Conservation (phyloP, 1,140 invertebrate genomes). For the Euura lappo region DNA sequence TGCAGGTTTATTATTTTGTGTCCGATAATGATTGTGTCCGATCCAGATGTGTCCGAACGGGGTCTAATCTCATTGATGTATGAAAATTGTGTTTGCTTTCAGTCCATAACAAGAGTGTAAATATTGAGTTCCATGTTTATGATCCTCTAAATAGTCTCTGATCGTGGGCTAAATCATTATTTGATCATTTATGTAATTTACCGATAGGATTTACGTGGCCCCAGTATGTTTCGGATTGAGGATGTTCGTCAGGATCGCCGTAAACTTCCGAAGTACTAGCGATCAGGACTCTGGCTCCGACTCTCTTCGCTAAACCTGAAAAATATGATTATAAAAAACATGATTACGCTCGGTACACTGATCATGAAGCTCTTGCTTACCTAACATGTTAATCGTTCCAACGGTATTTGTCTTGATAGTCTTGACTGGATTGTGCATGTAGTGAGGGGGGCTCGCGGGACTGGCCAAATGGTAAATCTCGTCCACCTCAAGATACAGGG, state of each 20-base stretch:
- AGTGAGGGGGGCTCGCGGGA: constrained; percentile 98
- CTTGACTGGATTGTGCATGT: constrained; percentile 99
- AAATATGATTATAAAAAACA: constrained; percentile 27
- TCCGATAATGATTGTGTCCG: too few relatives aligned
- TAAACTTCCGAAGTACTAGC: constrained; percentile 99
- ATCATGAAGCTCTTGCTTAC: constrained; percentile 60
- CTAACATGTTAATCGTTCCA: constrained; percentile 99
- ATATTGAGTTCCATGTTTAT: too few relatives aligned
- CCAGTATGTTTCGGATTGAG: constrained; percentile 96
- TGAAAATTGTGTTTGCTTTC: too few relatives aligned
- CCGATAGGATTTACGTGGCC: constrained; percentile 99
- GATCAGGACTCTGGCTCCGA: constrained; percentile 92
- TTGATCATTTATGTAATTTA: constrained; percentile 43
- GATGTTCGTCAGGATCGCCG: constrained; percentile 96
- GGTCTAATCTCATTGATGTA: too few relatives aligned
- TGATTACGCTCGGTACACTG: not conserved
- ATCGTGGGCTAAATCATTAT: too few relatives aligned
- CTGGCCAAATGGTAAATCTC: constrained; percentile 99
- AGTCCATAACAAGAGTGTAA: too few relatives aligned
- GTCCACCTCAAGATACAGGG: constrained; percentile 97
- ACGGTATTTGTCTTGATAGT: constrained; percentile 99
- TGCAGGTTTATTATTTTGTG: too few relatives aligned
- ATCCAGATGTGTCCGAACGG: too few relatives aligned
- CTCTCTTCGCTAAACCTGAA: constrained; percentile 87
- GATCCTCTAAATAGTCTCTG: too few relatives aligned